Percentiles rank a stretch among this genome's conserved stretches.
phyloP scores from a whole-genome alignment of 1,140 invertebrate genomes.

The Venturia canescens region DNA sequence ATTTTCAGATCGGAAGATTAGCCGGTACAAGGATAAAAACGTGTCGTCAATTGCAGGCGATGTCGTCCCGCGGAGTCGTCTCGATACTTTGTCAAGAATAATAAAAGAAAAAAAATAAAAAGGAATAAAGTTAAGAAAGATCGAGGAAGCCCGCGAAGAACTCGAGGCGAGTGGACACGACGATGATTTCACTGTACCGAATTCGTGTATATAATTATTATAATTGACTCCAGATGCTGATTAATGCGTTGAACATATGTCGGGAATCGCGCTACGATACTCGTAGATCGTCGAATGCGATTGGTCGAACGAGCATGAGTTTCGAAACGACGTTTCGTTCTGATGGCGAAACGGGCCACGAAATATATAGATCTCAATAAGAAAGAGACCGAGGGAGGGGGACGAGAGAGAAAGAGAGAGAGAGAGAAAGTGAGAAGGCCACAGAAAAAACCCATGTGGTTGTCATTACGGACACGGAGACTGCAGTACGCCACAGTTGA shows the following conservation, averaged over 20 bases:
- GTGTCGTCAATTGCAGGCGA: too few relatives aligned
- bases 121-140: not conserved
- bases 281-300: conserved; percentile 64
- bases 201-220: conserved; percentile 72
- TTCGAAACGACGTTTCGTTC: conserved; percentile 29
- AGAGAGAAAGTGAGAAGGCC: not conserved
- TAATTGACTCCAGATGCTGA: conserved; percentile 75
- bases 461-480: conserved; percentile 70
- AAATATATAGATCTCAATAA: conserved; percentile 33
- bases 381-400: conserved; percentile 35
- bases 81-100: too few relatives aligned
- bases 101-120: too few relatives aligned
- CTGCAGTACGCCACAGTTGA: conserved; percentile 52
- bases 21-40: too few relatives aligned
- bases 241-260: conserved; percentile 74
- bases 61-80: too few relatives aligned
- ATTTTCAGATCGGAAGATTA: too few relatives aligned
- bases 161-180: not conserved
- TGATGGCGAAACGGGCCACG: conserved; percentile 43
- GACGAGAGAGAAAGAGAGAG: conserved; percentile 17
- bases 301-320: conserved; percentile 55
- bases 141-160: conserved; percentile 19
- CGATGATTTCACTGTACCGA: conserved; percentile 69
- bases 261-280: conserved; percentile 53
- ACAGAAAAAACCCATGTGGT: conserved; percentile 67